Evolutionary conservation across 2,113 vertebrate genomes (phyloP).

Genomic region (Solenodon paradoxus): DNA sequence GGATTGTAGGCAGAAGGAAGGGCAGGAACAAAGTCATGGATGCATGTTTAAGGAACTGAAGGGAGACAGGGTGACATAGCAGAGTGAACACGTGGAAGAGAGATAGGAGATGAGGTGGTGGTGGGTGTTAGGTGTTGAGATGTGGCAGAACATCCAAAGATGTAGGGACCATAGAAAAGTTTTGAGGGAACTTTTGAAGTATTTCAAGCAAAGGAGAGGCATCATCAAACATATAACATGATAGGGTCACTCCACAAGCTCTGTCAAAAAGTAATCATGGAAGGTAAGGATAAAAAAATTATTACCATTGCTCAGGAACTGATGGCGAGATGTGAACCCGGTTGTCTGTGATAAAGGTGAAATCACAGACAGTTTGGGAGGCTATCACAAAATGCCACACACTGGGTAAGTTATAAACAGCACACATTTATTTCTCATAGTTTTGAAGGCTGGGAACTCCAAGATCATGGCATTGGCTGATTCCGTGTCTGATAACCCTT

Average conservation of each 20-base stretch:
- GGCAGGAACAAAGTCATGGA: not conserved
- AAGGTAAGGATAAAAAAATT: not conserved
- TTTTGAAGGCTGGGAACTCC: not conserved
- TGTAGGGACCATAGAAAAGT: not conserved
- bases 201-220: not conserved
- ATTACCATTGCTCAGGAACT: rapidly evolving
- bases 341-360: too few relatives aligned
- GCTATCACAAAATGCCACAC: not conserved
- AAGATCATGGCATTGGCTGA: too few relatives aligned
- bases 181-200: not conserved
- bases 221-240: too few relatives aligned
- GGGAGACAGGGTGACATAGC: not conserved
- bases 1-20: not conserved
- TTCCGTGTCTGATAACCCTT: not conserved
- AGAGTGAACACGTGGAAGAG: rapidly evolving
- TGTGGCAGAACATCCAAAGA: not conserved
- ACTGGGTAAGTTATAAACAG: not conserved
- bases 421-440: too few relatives aligned
- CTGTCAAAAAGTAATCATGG: not conserved
- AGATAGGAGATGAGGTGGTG: rapidly evolving
- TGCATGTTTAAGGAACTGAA: too few relatives aligned
- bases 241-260: not conserved
- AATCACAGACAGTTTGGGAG: not conserved
- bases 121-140: rapidly evolving
- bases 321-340: rapidly evolving